phyloP scores from a whole-genome alignment of 1,140 invertebrate genomes.

The Musca vetustissima region DNA sequence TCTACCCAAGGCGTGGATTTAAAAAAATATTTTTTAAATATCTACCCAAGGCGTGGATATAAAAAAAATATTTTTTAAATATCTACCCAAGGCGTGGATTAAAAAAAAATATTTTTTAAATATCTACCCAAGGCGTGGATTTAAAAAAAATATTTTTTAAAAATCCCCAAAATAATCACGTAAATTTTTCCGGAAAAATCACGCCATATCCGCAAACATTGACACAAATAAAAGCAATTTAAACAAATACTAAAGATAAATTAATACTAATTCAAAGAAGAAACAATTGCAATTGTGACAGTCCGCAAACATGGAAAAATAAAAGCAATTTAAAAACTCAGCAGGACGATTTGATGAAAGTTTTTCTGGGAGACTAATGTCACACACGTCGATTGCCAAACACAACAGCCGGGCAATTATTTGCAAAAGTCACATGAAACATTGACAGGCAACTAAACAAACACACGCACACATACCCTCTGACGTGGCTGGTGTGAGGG shows the following conservation, averaged over 20 bases:
- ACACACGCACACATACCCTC: not conserved
- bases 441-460: not conserved
- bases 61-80: too few relatives aligned
- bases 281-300: constrained; percentile 1
- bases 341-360: not conserved
- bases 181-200: too few relatives aligned
- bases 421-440: not conserved
- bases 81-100: too few relatives aligned
- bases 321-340: not conserved
- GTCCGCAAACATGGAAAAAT: not conserved
- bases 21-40: too few relatives aligned
- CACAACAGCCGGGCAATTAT: not conserved
- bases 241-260: constrained; percentile 19
- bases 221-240: constrained; percentile 11
- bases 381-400: not conserved
- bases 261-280: constrained; percentile 15
- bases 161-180: too few relatives aligned
- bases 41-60: too few relatives aligned
- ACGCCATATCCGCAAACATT: too few relatives aligned
- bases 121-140: too few relatives aligned
- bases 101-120: too few relatives aligned
- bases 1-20: too few relatives aligned
- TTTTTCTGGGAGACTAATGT: not conserved
- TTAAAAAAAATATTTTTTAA: too few relatives aligned
- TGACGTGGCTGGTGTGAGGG: too few relatives aligned